phyloP scores from a whole-genome alignment of 2,113 vertebrate genomes.

The Notothenia coriiceps region DNA sequence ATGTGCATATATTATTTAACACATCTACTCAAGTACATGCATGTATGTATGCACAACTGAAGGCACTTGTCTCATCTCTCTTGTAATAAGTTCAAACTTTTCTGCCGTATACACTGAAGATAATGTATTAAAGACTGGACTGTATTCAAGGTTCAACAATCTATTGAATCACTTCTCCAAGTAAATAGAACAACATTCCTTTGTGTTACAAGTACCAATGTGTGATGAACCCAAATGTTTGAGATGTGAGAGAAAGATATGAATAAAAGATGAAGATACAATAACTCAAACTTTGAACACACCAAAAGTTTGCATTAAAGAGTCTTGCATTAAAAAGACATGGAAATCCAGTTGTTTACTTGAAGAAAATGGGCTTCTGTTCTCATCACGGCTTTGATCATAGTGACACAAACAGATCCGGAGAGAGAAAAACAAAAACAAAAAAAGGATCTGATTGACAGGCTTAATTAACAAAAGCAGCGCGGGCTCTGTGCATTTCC shows the following conservation, averaged over 20 bases:
- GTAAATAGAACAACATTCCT: slow-evolving; percentile 32
- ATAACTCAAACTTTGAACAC: slow-evolving; percentile 40
- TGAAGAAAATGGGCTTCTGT: slow-evolving; percentile 58
- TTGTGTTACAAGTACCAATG: slow-evolving; percentile 45
- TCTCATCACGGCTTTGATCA: slow-evolving; percentile 80
- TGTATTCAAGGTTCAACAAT: neutral
- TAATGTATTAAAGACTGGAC: neutral
- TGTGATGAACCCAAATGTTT: slow-evolving; percentile 59
- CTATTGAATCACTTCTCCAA: neutral
- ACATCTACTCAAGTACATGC: neutral
- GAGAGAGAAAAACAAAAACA: slow-evolving; percentile 66
- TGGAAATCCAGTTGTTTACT: slow-evolving; percentile 72
- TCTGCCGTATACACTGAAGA: slow-evolving; percentile 5
- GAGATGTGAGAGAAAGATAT: slow-evolving; percentile 56
- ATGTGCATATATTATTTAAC: neutral
- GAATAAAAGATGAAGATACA: slow-evolving; percentile 68
- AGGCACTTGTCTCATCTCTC: neutral
- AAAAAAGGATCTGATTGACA: slow-evolving; percentile 78
- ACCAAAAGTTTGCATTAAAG: slow-evolving; percentile 73
- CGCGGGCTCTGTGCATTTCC: slow-evolving; percentile 68
- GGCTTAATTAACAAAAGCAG: slow-evolving; percentile 81
- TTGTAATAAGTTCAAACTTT: neutral
- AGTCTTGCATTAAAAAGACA: slow-evolving; percentile 71
- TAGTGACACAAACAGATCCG: slow-evolving; percentile 74
- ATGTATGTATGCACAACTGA: neutral